These are phyloP conservation scores for Clamator glandarius DNA, from an alignment of 2,797 vertebrate species.

Conservation along the genomic window DNA sequence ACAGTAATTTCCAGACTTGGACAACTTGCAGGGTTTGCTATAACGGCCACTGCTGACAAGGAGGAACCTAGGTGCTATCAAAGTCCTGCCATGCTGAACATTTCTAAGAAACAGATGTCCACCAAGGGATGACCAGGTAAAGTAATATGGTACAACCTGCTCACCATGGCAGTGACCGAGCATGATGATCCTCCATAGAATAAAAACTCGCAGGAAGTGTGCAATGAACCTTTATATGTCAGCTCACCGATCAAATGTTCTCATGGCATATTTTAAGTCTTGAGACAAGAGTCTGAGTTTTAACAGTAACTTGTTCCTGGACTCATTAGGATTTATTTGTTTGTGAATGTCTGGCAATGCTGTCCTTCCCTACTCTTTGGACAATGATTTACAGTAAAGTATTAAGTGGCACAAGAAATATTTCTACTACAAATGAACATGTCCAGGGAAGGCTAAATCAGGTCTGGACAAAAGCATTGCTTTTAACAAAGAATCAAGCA, in stretches of 20 bases:
- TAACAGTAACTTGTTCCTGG: conserved; percentile 27
- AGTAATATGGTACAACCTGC: not conserved
- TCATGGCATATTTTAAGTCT: not conserved
- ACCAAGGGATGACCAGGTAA: not conserved
- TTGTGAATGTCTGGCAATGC: not conserved
- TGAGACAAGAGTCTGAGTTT: conserved; percentile 11
- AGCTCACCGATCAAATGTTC: not conserved
- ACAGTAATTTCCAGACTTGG: not conserved
- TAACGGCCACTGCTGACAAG: not conserved
- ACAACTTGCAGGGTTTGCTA: not conserved
- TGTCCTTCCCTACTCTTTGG: not conserved
- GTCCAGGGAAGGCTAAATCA: not conserved
- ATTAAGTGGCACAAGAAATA: not conserved
- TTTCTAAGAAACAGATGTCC: not conserved
- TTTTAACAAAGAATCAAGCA: not conserved
- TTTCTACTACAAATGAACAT: not conserved
- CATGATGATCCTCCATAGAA: not conserved
- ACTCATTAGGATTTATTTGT: conserved; percentile 65
- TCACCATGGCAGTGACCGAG: not conserved
- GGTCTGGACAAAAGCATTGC: not conserved
- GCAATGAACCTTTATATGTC: conserved; percentile 55
- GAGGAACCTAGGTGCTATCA: not conserved
- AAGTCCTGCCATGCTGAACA: not conserved
- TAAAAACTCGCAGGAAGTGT: not conserved
- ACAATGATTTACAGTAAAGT: not conserved